Evolutionary conservation across 1,140 invertebrate genomes (phyloP).

Genomic region (Drosophila erecta): DNA sequence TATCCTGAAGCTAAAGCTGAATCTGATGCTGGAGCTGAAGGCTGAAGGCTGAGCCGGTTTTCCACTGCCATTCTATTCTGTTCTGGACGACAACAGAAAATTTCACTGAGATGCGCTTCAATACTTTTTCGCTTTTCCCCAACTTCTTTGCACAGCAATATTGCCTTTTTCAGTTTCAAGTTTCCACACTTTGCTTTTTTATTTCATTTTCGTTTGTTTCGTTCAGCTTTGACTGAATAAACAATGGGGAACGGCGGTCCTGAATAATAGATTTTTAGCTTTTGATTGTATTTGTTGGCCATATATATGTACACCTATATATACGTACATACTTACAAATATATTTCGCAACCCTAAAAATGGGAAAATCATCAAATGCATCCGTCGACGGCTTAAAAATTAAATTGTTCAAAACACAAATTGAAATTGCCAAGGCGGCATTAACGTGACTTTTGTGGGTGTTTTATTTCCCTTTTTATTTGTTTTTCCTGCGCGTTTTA

Average conservation of each 20-base stretch:
- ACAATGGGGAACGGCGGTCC: conserved; percentile 52
- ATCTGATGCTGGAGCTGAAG: too few relatives aligned
- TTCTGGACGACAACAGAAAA: conserved; percentile 26
- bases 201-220: background rate
- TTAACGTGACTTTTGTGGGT: conserved; percentile 61
- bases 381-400: conserved; percentile 47
- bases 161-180: conserved; percentile 39
- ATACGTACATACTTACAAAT: background rate
- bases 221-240: conserved; percentile 56
- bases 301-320: background rate
- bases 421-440: conserved; percentile 56
- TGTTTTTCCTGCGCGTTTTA: conserved; percentile 39
- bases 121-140: conserved; percentile 10
- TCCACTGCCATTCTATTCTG: conserved; percentile 20
- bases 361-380: conserved; percentile 28
- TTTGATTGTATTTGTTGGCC: conserved; percentile 71
- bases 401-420: conserved; percentile 66
- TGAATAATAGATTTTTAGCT: conserved; percentile 80
- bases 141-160: conserved; percentile 19
- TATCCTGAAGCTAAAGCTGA: conserved; percentile 26
- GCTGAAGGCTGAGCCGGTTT: conserved; percentile 3
- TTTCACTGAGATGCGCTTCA: conserved; percentile 40
- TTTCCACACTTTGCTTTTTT: conserved; percentile 20
- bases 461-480: conserved; percentile 29
- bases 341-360: conserved; percentile 44